A percentile compares a stretch with the other conserved stretches of the same genome.
Evolutionary conservation across 1,140 invertebrate species (phyloP).

Genomic region (Drosophila jambulina): DNA sequence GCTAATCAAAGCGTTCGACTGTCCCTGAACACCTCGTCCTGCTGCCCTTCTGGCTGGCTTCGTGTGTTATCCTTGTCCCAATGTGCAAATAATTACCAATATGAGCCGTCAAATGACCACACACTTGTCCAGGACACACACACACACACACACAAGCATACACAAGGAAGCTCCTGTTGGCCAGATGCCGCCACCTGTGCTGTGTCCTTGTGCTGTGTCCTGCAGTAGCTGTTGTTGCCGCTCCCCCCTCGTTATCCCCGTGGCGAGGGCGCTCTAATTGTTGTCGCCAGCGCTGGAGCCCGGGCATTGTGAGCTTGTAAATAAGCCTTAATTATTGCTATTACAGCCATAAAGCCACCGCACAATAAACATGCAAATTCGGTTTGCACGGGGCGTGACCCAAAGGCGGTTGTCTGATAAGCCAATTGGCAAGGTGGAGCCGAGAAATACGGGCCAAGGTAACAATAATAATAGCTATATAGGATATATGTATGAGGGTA

Average conservation of each 20-base stretch:
- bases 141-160: slow-evolving; percentile 1
- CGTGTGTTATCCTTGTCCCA: slow-evolving; percentile 41
- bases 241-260: slow-evolving; percentile 26
- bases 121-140: slow-evolving; percentile 40
- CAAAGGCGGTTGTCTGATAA: slow-evolving; percentile 42
- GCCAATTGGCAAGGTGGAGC: slow-evolving; percentile 32
- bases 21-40: slow-evolving; percentile 21
- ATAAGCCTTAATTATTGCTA: slow-evolving; percentile 81
- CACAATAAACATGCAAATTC: slow-evolving; percentile 82
- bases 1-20: slow-evolving; percentile 63
- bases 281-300: slow-evolving; percentile 43
- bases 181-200: slow-evolving; percentile 37
- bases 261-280: slow-evolving; percentile 55
- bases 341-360: slow-evolving; percentile 79
- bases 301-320: slow-evolving; percentile 71
- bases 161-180: slow-evolving; percentile 48
- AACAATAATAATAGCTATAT: slow-evolving; percentile 25
- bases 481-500: background rate
- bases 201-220: slow-evolving; percentile 6
- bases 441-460: slow-evolving; percentile 33
- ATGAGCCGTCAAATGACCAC: slow-evolving; percentile 74
- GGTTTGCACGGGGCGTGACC: slow-evolving; percentile 41
- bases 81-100: slow-evolving; percentile 79
- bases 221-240: slow-evolving; percentile 13
- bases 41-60: background rate